phyloP scores from a whole-genome alignment of 2,113 vertebrate genomes.

The Larimichthys crocea region DNA sequence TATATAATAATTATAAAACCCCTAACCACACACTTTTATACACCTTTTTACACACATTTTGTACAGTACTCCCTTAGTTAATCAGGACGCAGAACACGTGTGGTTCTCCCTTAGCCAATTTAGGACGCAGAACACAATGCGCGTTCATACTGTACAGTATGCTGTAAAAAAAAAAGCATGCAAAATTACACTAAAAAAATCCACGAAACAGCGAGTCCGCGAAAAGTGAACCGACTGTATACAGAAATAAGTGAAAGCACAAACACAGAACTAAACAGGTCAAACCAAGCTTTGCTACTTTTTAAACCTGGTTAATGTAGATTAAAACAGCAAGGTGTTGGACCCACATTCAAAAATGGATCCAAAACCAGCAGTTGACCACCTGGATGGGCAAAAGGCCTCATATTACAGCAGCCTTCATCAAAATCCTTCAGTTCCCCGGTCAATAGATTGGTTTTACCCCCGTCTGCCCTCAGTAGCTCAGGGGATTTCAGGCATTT shows the following conservation, averaged over 20 bases:
- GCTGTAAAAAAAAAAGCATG: too few species aligned
- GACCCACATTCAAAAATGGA: constrained; percentile 23
- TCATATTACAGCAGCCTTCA: constrained; percentile 55
- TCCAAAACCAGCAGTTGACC: constrained; percentile 68
- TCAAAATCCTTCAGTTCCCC: constrained; percentile 63
- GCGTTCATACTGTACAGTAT: too few species aligned
- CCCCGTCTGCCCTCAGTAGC: constrained; percentile 59
- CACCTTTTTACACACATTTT: too few species aligned
- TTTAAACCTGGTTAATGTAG: not conserved
- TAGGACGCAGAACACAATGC: too few species aligned
- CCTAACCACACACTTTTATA: too few species aligned
- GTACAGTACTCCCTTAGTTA: too few species aligned
- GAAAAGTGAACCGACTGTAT: too few species aligned
- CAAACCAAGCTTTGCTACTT: constrained; percentile 14
- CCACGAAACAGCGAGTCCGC: too few species aligned
- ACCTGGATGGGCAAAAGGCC: constrained; percentile 54
- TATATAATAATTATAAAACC: too few species aligned
- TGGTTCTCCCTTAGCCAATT: too few species aligned
- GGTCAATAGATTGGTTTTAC: constrained; percentile 48
- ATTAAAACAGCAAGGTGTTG: constrained; percentile 3
- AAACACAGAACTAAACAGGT: constrained; percentile 45
- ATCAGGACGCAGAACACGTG: too few species aligned
- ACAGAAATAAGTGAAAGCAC: constrained; percentile 44
- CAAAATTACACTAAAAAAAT: too few species aligned
- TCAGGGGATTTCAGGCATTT: constrained; percentile 64